Evolutionary conservation across 2,113 vertebrate genomes (phyloP), one percentile per base, ranked within the genome.

Genomic region (Myotis yumanensis): DNA sequence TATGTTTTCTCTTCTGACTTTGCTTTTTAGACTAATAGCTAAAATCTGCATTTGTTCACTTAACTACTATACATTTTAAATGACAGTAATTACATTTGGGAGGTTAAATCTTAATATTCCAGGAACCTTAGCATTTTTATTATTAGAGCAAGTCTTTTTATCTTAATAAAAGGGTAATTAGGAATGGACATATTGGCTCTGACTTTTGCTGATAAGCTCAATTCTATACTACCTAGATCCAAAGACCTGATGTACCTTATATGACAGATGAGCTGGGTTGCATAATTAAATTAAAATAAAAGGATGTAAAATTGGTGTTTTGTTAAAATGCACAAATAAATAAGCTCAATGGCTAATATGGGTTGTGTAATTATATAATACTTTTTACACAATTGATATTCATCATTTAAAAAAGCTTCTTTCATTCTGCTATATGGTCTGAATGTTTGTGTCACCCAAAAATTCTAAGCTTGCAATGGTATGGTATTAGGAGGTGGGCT

Each of bases 151-250:
- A 84, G 3, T 46, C 30, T 97, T 96, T 89, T 96, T 89, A 82
- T 35, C 68, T 80, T 69, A 95, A 71, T 66, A 90, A 97, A 97
- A 87, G 22, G 15, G 17, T 86, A 97, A 37, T 12, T 95, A 88
- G 43, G 62, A 85, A 95, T 91, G 57, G n/a, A 86, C 11, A 86
- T 66, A 35, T 37, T 86, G 80, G 16, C 16, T 96, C 11, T 8
- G 11, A 66, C 96, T 97, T 92, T 35, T 32, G 93, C 51, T 91
- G 72, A 89, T 95, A 82, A 96, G 90, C 85, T 95, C 43, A 91
- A 18, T 95, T 82, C 7, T 46, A 16, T 59, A 25, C 2, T 64
- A 80, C 48, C 23, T 75, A 20, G 6, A 25, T 4, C 2, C 4
- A 88, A 94, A 96, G 4, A 12, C 71, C 43, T 84, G 20, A 92